Conservation (phyloP, 2,797 vertebrate species). For the Dermochelys coriacea region DNA sequence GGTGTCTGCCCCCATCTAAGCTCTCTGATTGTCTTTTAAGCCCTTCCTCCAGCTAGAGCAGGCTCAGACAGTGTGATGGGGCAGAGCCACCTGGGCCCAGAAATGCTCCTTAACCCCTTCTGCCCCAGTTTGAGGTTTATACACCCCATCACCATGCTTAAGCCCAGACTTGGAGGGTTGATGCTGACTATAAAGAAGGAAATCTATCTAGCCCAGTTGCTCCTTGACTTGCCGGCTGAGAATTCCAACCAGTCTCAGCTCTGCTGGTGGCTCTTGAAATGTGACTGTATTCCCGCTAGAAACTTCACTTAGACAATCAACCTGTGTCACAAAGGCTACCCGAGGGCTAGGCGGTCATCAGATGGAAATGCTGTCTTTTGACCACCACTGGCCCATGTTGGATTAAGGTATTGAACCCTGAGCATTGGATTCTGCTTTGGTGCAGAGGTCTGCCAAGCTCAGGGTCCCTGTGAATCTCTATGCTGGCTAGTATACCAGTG, state of each 20-base stretch:
- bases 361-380: neutral
- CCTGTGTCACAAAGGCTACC: neutral
- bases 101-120: neutral
- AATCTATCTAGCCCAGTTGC: neutral
- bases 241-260: accelerated
- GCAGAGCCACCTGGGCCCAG: neutral
- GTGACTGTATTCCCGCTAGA: neutral
- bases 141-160: too few relatives aligned
- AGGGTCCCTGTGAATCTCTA: too few relatives aligned
- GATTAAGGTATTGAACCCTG: neutral
- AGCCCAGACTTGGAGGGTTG: neutral
- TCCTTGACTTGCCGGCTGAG: too few relatives aligned
- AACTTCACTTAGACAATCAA: neutral
- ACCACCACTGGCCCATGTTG: neutral
- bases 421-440: neutral
- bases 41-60: neutral
- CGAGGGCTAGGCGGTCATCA: neutral
- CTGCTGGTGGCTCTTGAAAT: accelerated
- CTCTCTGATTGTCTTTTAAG: neutral
- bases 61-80: neutral
- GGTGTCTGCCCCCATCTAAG: neutral
- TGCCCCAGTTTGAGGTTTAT: too few relatives aligned
- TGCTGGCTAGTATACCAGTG: accelerated
- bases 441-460: neutral
- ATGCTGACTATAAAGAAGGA: neutral